Conservation (phyloP, 2,113 vertebrate genomes). For the Myrmophylax atrothorax region DNA sequence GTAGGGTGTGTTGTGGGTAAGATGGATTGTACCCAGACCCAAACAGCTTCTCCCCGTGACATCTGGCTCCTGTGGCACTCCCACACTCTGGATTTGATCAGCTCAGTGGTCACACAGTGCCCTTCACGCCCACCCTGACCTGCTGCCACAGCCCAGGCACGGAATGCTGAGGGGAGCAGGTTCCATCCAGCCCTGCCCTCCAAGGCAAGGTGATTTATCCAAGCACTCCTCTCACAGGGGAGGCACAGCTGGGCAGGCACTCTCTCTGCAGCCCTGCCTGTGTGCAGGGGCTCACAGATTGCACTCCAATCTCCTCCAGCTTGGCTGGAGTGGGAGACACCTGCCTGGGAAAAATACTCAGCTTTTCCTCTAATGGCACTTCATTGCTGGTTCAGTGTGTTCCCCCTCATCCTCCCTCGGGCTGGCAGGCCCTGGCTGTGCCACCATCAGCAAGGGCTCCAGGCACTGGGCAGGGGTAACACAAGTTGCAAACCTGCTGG, state of each 20-base stretch:
- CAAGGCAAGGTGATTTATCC: accelerated
- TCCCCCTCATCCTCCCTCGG: background rate
- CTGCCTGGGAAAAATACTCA: background rate
- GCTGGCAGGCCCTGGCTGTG: background rate
- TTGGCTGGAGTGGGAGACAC: background rate
- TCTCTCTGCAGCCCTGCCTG: background rate
- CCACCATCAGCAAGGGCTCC: background rate
- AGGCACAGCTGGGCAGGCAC: background rate
- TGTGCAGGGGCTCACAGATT: background rate
- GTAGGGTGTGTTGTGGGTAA: background rate
- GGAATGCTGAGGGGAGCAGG: background rate
- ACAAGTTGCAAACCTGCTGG: background rate
- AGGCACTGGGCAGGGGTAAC: background rate
- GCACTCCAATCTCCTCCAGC: background rate
- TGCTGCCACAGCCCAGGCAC: background rate
- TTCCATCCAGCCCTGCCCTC: background rate
- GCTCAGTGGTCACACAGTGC: background rate
- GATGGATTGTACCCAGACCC: background rate
- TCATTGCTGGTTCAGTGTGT: accelerated
- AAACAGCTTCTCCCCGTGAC: too few species aligned
- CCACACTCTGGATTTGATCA: accelerated
- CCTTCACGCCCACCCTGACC: background rate
- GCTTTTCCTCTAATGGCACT: background rate
- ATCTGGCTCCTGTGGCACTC: background rate
- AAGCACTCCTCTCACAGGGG: accelerated